phyloP scores from a whole-genome alignment of 2,888 invertebrate species.

The Chesias legatella region DNA sequence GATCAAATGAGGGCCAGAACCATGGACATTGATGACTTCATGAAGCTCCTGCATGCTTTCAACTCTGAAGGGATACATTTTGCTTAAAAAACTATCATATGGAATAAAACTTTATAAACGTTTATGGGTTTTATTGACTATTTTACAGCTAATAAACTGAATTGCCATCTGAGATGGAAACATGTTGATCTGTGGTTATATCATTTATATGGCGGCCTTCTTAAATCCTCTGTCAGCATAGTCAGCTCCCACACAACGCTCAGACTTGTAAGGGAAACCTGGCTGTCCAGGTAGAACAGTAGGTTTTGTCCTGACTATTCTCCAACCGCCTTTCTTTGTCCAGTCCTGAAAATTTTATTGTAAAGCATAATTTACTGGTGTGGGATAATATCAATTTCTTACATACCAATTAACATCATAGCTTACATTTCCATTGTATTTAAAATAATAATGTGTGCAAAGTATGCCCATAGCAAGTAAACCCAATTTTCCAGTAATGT shows the following conservation, averaged over 20 bases:
- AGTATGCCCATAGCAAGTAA: constrained; percentile 76
- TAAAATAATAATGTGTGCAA: constrained; percentile 86
- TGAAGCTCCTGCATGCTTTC: constrained; percentile 91
- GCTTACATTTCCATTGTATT: constrained; percentile 89
- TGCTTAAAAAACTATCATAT: constrained; percentile 66
- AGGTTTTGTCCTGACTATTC: constrained; percentile 77
- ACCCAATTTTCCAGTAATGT: constrained; percentile 82
- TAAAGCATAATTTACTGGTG: no score
- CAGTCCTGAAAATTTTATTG: constrained; percentile 88
- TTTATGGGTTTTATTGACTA: constrained; percentile 20
- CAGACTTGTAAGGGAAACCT: constrained; percentile 83
- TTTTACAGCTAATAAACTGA: constrained; percentile 27
- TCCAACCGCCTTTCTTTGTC: constrained; percentile 88
- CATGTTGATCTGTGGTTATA: neutral
- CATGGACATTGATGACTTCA: constrained; percentile 98
- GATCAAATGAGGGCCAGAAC: constrained; percentile 91
- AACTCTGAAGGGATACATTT: constrained; percentile 97
- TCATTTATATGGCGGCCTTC: constrained; percentile 73
- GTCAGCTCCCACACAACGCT: constrained; percentile 80
- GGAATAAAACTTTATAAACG: constrained; percentile 15
- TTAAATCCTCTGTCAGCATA: constrained; percentile 88
- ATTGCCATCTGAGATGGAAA: constrained; percentile 12
- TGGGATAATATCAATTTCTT: neutral
- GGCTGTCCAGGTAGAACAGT: constrained; percentile 85
- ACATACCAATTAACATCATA: constrained; percentile 28